Evolutionary conservation across 2,113 vertebrate species (phyloP).

Genomic region (Holacanthus passer): DNA sequence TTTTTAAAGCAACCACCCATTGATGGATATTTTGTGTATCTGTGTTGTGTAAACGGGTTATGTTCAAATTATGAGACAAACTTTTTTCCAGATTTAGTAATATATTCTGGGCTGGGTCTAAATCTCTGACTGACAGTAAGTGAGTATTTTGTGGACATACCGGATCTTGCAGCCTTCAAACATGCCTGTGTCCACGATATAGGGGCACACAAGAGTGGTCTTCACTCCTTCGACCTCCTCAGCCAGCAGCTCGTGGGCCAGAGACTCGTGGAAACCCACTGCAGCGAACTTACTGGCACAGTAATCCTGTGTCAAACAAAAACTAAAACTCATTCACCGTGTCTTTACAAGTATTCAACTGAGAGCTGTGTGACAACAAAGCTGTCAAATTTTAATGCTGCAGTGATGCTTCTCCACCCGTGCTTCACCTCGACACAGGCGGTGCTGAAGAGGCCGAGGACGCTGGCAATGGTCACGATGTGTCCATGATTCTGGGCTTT

Average conservation of each 20-base stretch:
- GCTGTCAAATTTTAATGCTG: background rate
- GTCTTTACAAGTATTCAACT: background rate
- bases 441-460: slow-evolving; percentile 74
- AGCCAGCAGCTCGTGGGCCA: slow-evolving; percentile 80
- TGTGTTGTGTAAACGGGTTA: background rate
- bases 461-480: slow-evolving; percentile 75
- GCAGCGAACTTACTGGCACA: slow-evolving; percentile 83
- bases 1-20: background rate
- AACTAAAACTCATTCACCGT: background rate
- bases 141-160: slow-evolving; percentile 39
- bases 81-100: background rate
- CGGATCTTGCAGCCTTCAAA: slow-evolving; percentile 78
- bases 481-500: slow-evolving; percentile 69
- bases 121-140: background rate
- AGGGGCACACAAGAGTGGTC: slow-evolving; percentile 81
- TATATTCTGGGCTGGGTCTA: background rate
- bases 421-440: slow-evolving; percentile 73
- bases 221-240: slow-evolving; percentile 78
- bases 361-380: background rate
- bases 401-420: background rate
- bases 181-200: slow-evolving; percentile 78
- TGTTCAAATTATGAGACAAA: no score
- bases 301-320: slow-evolving; percentile 75
- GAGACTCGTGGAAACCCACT: slow-evolving; percentile 82
- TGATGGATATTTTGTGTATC: background rate